phyloP scores from a whole-genome alignment of 2,113 vertebrate species.

The Poeciliopsis retropinna region DNA sequence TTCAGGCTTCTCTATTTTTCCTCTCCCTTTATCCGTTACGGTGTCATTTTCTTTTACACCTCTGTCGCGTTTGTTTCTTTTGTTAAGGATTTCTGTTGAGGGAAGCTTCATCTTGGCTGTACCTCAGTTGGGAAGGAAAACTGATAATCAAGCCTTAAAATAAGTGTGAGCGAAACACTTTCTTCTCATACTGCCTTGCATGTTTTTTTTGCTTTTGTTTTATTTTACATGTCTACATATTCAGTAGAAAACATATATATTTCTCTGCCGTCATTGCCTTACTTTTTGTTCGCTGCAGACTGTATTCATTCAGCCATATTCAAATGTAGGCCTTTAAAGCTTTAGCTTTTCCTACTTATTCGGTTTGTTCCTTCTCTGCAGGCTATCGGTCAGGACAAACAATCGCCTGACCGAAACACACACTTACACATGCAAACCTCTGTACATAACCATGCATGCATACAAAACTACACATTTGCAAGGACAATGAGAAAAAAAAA shows the following conservation, averaged over 20 bases:
- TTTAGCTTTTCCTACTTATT: slow-evolving; percentile 68
- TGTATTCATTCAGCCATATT: slow-evolving; percentile 76
- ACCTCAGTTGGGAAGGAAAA: slow-evolving; percentile 59
- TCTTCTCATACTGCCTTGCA: slow-evolving; percentile 75
- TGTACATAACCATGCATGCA: slow-evolving; percentile 8
- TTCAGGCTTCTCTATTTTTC: slow-evolving; percentile 80
- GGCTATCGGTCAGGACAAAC: slow-evolving; percentile 45
- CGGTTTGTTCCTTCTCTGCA: slow-evolving; percentile 43
- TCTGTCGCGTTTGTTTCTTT: slow-evolving; percentile 53
- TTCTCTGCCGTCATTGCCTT: slow-evolving; percentile 81
- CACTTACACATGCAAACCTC: slow-evolving; percentile 6
- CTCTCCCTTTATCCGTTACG: slow-evolving; percentile 47
- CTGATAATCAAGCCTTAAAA: slow-evolving; percentile 78
- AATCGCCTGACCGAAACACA: slow-evolving; percentile 36
- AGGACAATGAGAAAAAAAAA: slow-evolving; percentile 56
- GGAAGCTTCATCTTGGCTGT: slow-evolving; percentile 54
- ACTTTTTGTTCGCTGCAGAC: slow-evolving; percentile 73
- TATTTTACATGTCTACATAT: slow-evolving; percentile 77
- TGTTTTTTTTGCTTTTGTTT: slow-evolving; percentile 74
- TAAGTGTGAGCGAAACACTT: slow-evolving; percentile 65
- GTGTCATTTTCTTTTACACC: slow-evolving; percentile 44
- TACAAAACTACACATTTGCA: slow-evolving; percentile 42
- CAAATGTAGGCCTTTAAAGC: slow-evolving; percentile 71
- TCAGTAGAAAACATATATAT: slow-evolving; percentile 80
- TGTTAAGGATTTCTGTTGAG: slow-evolving; percentile 56